phyloP scores from a whole-genome alignment of 2,888 invertebrate genomes.

The Xestia ashworthii region DNA sequence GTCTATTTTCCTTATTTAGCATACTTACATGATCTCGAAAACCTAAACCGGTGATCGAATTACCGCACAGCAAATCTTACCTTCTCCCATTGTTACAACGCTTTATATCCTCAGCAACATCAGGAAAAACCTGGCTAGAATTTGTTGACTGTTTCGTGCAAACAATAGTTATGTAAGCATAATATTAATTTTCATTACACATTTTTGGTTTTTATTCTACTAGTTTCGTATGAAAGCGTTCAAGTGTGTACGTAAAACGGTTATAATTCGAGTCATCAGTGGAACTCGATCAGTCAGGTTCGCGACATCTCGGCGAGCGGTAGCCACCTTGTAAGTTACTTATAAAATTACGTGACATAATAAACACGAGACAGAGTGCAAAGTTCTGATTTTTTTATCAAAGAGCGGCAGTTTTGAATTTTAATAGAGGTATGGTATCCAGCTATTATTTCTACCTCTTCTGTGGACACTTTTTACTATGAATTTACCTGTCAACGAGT shows the following conservation, averaged over 20 bases:
- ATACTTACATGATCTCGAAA: not conserved
- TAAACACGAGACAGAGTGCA: conserved; percentile 33
- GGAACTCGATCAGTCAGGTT: conserved; percentile 48
- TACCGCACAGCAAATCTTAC: conserved; percentile 1
- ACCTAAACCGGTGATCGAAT: not conserved
- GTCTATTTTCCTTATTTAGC: conserved; percentile 6
- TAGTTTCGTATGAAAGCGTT: conserved; percentile 34
- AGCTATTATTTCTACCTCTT: not conserved
- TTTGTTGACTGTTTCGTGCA: too few species aligned
- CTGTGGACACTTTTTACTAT: not conserved
- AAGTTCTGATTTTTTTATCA: conserved; percentile 18
- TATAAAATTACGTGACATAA: conserved; percentile 18
- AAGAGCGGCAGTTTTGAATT: not conserved
- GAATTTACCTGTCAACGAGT: not conserved
- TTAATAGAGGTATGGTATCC: conserved; percentile 4
- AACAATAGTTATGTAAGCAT: not conserved
- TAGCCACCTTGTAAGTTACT: conserved; percentile 33
- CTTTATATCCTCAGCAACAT: not conserved
- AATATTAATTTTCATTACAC: conserved; percentile 13
- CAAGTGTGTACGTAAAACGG: conserved; percentile 32
- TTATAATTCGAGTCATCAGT: conserved; percentile 47
- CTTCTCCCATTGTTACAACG: not conserved
- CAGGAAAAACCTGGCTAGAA: not conserved
- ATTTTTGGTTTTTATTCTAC: conserved; percentile 26
- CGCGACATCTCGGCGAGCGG: conserved; percentile 48